phyloP scores from a whole-genome alignment of 37 sponge, comb jelly and placozoan species.

The Mnemiopsis leidyi region DNA sequence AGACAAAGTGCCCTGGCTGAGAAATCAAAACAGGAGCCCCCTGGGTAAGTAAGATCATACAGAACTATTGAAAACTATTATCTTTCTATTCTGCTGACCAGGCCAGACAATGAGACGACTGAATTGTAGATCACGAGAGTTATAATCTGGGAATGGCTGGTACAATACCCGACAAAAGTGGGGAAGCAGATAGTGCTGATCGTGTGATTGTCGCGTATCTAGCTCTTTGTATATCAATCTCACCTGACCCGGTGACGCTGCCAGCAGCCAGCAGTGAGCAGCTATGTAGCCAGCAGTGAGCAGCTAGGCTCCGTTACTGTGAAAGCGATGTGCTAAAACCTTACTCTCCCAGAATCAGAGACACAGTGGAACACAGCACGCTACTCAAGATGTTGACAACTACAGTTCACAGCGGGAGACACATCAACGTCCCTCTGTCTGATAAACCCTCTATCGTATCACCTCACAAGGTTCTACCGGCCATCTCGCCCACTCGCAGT shows the following conservation, averaged over 20 bases:
- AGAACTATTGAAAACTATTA: not conserved
- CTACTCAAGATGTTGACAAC: constrained; percentile 57
- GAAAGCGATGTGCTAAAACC: no score
- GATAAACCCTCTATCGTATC: not conserved
- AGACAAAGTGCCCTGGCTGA: constrained; percentile 46
- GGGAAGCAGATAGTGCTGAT: no score
- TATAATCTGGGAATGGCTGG: no score
- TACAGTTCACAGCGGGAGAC: constrained; percentile 49
- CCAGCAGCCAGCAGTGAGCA: no score
- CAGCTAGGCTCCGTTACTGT: no score
- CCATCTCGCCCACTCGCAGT: constrained; percentile 20
- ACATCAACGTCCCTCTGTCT: constrained; percentile 59
- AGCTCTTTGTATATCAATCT: no score
- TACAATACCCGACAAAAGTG: no score
- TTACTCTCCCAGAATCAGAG: not conserved
- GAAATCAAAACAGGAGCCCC: constrained; percentile 11
- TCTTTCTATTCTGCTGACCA: not conserved
- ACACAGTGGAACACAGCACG: constrained; percentile 62
- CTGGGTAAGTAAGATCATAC: not conserved
- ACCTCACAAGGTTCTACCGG: constrained; percentile 60
- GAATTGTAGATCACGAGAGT: no score
- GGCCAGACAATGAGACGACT: not conserved
- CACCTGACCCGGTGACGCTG: no score
- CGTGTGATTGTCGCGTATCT: no score
- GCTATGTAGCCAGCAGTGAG: no score